phyloP scores from a whole-genome alignment of 1,140 invertebrate genomes.

The Diuraphis noxia region DNA sequence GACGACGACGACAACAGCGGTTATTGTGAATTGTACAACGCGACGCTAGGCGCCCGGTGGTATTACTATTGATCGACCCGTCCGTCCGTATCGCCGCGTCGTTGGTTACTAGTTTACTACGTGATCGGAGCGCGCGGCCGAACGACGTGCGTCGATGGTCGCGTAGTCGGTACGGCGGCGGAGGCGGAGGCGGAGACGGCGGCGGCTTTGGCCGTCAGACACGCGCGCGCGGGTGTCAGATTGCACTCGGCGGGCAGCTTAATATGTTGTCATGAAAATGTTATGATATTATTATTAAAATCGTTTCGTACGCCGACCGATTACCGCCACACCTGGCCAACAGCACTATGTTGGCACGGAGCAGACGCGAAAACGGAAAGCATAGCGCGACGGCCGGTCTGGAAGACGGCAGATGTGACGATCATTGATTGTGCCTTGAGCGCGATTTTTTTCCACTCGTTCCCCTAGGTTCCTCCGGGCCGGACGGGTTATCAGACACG shows the following conservation, averaged over 20 bases:
- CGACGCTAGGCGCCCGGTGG: background rate
- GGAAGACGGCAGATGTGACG: background rate
- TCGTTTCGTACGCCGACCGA: background rate
- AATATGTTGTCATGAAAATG: background rate
- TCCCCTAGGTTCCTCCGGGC: background rate
- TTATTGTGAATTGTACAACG: background rate
- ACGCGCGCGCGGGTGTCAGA: slow-evolving; percentile 17
- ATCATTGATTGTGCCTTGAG: background rate
- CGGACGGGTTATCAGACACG: background rate
- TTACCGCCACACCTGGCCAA: background rate
- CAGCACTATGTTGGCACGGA: background rate
- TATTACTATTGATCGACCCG: background rate
- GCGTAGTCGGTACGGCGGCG: background rate
- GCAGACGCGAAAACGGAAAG: background rate
- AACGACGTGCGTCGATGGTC: background rate
- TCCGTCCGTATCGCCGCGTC: background rate
- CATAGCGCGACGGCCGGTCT: background rate
- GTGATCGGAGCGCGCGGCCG: background rate
- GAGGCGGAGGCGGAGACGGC: background rate
- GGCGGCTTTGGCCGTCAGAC: background rate
- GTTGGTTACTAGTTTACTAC: background rate
- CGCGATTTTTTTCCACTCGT: background rate
- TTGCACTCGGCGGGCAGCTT: background rate
- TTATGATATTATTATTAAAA: background rate
- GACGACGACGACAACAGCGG: background rate